These are phyloP conservation scores for Drosophila algonquin DNA, from an alignment of 2,888 invertebrate species.

Conservation along the genomic window DNA sequence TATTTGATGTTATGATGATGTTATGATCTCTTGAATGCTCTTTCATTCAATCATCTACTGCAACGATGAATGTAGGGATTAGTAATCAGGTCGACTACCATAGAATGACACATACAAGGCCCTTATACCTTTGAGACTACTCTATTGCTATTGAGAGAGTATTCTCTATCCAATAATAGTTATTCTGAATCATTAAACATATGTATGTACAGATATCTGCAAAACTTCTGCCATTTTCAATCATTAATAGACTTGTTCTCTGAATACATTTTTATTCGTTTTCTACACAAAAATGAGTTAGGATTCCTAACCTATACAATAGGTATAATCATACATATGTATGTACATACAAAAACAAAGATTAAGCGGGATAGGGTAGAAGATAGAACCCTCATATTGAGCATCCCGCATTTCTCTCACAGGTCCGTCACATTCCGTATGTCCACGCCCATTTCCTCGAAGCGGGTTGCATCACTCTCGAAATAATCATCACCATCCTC, in stretches of 20 bases:
- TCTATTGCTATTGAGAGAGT: too few relatives aligned
- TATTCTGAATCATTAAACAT: too few relatives aligned
- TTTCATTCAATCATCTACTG: too few relatives aligned
- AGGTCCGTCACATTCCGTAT: slow-evolving; percentile 42
- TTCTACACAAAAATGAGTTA: neutral
- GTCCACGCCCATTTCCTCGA: slow-evolving; percentile 59
- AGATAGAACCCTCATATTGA: neutral
- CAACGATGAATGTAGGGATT: too few relatives aligned
- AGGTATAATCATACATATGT: slow-evolving; percentile 9
- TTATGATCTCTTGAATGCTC: too few relatives aligned
- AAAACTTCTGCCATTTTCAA: neutral
- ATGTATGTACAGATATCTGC: too few relatives aligned
- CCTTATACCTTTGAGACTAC: too few relatives aligned
- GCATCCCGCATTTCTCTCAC: slow-evolving; percentile 2
- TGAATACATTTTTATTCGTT: neutral
- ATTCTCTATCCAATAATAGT: too few relatives aligned
- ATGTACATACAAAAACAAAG: neutral
- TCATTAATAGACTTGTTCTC: too few relatives aligned
- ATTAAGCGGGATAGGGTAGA: neutral
- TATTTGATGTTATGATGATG: too few relatives aligned
- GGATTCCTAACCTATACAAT: slow-evolving; percentile 16
- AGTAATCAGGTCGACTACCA: too few relatives aligned
- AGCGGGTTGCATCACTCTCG: slow-evolving; percentile 15
- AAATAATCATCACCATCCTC: slow-evolving; percentile 33
- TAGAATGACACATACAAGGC: too few relatives aligned